Evolutionary conservation across 2,888 invertebrate genomes (phyloP), one percentile per base, ranked within the genome.

Genomic region (Parnassius glacialis): DNA sequence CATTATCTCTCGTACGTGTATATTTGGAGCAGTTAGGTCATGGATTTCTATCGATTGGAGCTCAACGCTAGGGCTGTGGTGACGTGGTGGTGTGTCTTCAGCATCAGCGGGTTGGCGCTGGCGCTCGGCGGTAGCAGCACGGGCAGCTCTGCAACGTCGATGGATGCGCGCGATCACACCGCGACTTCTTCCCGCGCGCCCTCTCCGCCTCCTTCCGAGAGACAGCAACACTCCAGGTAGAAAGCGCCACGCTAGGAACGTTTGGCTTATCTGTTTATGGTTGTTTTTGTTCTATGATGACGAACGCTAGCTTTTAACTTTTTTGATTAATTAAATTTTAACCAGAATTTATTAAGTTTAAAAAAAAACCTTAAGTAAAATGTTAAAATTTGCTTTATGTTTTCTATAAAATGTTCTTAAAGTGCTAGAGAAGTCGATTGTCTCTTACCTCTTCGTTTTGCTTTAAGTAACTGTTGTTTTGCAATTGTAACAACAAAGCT

Each of bases 31-130:
- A 88, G 85, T 74, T 88, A 85, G 75, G 87, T 83, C 75, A 55
- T 10, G 56, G 64, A 61, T 65, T 68, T 71, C 70, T 65, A 68
- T 71, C 70, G 73, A 68, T 74, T 71, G 74, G 75, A 73, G 75
- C 72, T 72, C 71, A 74, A 76, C 76, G 83, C 79, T 57, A 86
- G 88, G 88, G 88, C 83, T 84, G 81, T 89, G 90, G 90, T 92
- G 90, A 91, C 87, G 82, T 90, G 84, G 89, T 88, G 85, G 79
- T 90, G 91, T 91, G 87, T 92, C 89, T 85, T 80, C 92, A 92
- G 92, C 85, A 92, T 92, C 89, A 90, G 83, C 90, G 92, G 92
- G 79, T 74, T 92, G 92, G 92, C 92, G 86, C 74, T 92, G 90
- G 92, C 92, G 83, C 87, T 92, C 77, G 92, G 91, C 70, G 83